Base-by-base conservation (phyloP, 2,888 invertebrate species). In the Chrysomela aeneicollis region DNA sequence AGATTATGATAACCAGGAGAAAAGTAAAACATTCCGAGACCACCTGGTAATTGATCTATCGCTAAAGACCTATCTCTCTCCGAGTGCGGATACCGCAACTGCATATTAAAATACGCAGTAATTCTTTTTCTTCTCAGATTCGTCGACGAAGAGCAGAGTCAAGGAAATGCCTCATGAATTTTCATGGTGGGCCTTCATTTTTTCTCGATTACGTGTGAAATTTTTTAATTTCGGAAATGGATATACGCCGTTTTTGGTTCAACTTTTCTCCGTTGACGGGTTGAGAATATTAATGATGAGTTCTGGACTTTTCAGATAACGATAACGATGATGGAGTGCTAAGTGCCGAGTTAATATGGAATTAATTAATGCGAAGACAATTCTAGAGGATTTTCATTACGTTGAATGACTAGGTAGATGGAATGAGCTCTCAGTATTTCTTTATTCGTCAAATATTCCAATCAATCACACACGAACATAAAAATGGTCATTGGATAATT, bases 161-260 rank as follows among this genome's bases (percentile, higher is more conserved):
- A 50, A 60, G 66, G 59, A 66, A 62, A 66, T 66, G 59, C 50
- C 55, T 66, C 66, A 66, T 66, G 66, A 66, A 66, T 66, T 66
- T 66, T 66, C 66, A 66, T 62, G 66, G 50, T 15, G 15, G 15
- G 15, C 42, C 42, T 42, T 42, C 62, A 42, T 58, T 60, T 64
- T 62, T 61, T 66, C 59, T 51, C 54, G 59, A 59, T 59, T 62
- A 62, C 66, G 59, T 55, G 66, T 54, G 54, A 62, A 66, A 66
- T 58, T 62, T 66, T 59, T 58, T 62, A 66, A 66, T 66, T 66
- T 42, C 62, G 17, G 66, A 66, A 62, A 62, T 66, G 55, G 66
- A 61, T 66, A 51, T 62, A 42, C 62, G 61, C 49, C 65, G 59
- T 59, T 66, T 66, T 66, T 66, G 50, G 49, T 55, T 30, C 59